Conservation (phyloP, 2,888 invertebrate genomes). For the Oligia fasciuncula region DNA sequence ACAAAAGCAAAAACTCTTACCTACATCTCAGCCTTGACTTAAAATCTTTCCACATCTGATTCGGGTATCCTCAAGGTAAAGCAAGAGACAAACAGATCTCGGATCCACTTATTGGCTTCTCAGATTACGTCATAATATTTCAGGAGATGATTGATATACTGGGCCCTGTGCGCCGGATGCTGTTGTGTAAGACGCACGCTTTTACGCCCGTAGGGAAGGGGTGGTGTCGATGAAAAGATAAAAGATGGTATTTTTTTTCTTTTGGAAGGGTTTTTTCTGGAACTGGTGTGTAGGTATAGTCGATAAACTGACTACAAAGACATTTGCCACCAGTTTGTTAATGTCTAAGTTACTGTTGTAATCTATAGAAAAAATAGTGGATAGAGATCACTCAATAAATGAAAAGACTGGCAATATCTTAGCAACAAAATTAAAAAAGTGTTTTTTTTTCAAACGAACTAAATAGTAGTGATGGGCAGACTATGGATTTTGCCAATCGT, state of each 20-base stretch:
- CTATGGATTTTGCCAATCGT: no score
- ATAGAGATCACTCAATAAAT: no score
- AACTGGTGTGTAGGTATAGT: neutral
- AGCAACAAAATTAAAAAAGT: no score
- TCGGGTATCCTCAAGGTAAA: slow-evolving; percentile 31
- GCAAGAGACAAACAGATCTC: slow-evolving; percentile 65
- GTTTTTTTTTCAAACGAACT: no score
- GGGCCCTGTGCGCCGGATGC: slow-evolving; percentile 31
- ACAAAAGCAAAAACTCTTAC: slow-evolving; percentile 6
- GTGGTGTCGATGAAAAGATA: slow-evolving; percentile 47
- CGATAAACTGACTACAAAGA: no score
- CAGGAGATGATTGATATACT: slow-evolving; percentile 72
- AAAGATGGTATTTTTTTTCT: neutral
- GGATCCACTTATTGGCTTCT: slow-evolving; percentile 74
- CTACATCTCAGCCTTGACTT: slow-evolving; percentile 3
- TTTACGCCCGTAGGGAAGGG: slow-evolving; percentile 40
- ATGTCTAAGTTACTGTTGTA: no score
- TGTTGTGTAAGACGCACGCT: slow-evolving; percentile 60
- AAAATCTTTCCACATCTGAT: slow-evolving; percentile 26
- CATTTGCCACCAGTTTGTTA: no score
- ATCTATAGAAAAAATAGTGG: no score
- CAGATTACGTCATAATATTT: slow-evolving; percentile 72
- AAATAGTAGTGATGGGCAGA: no score
- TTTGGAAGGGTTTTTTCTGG: neutral
- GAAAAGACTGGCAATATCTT: no score